Base-by-base conservation (phyloP, 2,797 vertebrate species). In the Fistularia tabacaria region DNA sequence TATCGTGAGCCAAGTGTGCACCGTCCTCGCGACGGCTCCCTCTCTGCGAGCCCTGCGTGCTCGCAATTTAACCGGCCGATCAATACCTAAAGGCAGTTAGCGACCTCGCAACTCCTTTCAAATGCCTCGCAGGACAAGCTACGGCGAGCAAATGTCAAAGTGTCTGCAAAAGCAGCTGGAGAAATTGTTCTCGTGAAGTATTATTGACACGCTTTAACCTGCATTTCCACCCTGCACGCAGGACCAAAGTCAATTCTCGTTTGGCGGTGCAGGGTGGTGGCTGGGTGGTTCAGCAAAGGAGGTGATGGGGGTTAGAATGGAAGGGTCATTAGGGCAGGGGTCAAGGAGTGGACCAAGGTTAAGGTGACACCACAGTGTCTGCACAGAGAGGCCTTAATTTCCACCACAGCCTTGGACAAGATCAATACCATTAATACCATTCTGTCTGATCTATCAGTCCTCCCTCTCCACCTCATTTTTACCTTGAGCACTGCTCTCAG, bases 141-240 rank as follows among this genome's bases (percentile, higher is more conserved):
- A 77, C 61, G 81, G 91, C 84, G 79, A 90, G 91, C 92, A 93
- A 93, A 94, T 93, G 94, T 94, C 93, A 95, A 94, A 95, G 92
- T 80, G 89, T 90, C 91, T 74, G 81, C 85, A 85, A 89, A 90
- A 45, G 8, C 7, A 81, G 91, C 84, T 75, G 66, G 89, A 94
- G 93, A 95, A 94, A 94, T 93, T 93, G 93, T 95, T 93, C 92
- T 87, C 88, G 90, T 93, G 92, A 95, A 96, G 93, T 91, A 88
- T 92, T 95, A 96, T 97, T 94, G 95, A 97, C 94, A 93, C 93
- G 78, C 87, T 94, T 95, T 95, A 96, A 95, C 94, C 92, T 78
- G 84, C 89, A 82, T 95, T 95, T 84, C 90, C 86, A 89, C 89
- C 85, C 87, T 82, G 89, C 89, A 76, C 82, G 1, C 51, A 6